These are phyloP conservation scores for Lysiphlebus fabarum DNA, from an alignment of 1,140 invertebrate species.

Conservation along the genomic window DNA sequence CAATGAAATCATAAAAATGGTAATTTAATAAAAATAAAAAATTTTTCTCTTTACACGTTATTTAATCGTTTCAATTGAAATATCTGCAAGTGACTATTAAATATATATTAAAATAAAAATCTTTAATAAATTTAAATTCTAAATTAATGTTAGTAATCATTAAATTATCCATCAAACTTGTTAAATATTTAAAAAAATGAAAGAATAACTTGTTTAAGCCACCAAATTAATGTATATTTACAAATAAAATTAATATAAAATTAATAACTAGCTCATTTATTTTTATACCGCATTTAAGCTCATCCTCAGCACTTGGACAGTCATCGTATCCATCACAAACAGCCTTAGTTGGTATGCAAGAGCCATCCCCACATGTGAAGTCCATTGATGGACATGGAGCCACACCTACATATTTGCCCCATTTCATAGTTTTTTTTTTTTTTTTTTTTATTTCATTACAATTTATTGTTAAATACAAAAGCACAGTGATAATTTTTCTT, in stretches of 20 bases:
- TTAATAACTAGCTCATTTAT: conserved; percentile 17
- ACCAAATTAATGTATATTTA: neutral
- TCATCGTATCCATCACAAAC: conserved; percentile 72
- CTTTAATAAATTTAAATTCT: too few relatives aligned
- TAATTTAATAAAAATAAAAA: too few relatives aligned
- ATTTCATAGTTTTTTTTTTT: conserved; percentile 10
- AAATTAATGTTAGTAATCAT: too few relatives aligned
- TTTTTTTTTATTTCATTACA: neutral
- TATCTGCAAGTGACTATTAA: too few relatives aligned
- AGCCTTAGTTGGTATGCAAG: conserved; percentile 65
- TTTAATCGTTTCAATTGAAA: too few relatives aligned
- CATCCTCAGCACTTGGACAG: conserved; percentile 74
- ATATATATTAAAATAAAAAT: too few relatives aligned
- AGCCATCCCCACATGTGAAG: conserved; percentile 63
- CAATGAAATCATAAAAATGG: too few relatives aligned
- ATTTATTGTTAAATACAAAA: too few relatives aligned
- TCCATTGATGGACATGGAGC: conserved; percentile 58
- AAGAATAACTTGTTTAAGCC: neutral
- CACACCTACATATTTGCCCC: conserved; percentile 44
- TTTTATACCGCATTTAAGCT: conserved; percentile 60
- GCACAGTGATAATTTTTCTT: too few relatives aligned
- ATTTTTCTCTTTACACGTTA: too few relatives aligned
- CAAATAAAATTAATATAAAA: neutral
- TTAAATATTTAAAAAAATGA: too few relatives aligned
- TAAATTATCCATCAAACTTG: too few relatives aligned